Conservation (phyloP, 2,888 invertebrate genomes). For the Pyrocoelia pectoralis region DNA sequence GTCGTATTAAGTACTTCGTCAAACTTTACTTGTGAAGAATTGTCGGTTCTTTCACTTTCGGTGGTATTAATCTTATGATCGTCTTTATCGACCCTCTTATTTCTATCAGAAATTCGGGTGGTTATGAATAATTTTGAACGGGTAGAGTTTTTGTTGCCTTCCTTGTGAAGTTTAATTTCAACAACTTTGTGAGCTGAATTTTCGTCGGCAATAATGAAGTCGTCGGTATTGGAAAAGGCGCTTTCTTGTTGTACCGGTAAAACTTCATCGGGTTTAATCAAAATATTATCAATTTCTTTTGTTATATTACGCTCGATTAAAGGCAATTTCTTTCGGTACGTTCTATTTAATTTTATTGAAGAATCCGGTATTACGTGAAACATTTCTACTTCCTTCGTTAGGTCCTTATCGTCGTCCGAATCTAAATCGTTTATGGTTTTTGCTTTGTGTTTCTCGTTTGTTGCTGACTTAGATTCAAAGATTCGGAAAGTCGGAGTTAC, state of each 20-base stretch:
- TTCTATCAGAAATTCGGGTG: constrained; percentile 37
- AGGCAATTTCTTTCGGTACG: constrained; percentile 56
- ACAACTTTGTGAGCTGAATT: constrained; percentile 42
- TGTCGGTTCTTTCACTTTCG: constrained; percentile 13
- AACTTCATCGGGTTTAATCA: constrained; percentile 23
- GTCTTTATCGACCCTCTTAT: constrained; percentile 24
- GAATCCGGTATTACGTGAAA: constrained; percentile 50
- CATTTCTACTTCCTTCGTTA: constrained; percentile 55
- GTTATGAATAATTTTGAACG: constrained; percentile 43
- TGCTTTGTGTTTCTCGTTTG: constrained; percentile 35
- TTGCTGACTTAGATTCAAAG: constrained; percentile 28
- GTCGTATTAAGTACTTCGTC: constrained; percentile 13
- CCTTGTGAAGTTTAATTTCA: constrained; percentile 46
- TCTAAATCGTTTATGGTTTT: constrained; percentile 42
- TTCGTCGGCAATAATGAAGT: constrained; percentile 38
- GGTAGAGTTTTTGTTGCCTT: constrained; percentile 36
- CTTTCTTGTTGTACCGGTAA: constrained; percentile 8
- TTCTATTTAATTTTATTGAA: constrained; percentile 54
- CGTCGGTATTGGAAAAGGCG: constrained; percentile 25
- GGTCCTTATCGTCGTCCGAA: constrained; percentile 39
- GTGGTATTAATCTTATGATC: constrained; percentile 5
- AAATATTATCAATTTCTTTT: constrained; percentile 24
- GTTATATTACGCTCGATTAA: constrained; percentile 37
- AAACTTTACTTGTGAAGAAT: constrained; percentile 8
- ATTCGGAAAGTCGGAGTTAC: constrained; percentile 43